phyloP scores from a whole-genome alignment of 2,888 invertebrate species.

The Ferrisia virgata region DNA sequence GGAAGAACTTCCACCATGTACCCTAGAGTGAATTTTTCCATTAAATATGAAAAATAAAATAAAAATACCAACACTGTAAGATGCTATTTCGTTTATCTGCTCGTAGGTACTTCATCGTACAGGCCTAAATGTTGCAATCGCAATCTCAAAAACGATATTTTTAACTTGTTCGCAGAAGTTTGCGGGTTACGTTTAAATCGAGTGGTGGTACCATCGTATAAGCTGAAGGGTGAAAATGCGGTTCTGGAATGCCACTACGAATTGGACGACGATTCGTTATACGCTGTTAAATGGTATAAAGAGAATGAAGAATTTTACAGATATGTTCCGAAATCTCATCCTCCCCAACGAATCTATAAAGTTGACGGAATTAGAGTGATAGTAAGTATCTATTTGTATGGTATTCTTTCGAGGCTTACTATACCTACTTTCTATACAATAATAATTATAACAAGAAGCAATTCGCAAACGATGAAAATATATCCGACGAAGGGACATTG shows the following conservation, averaged over 20 bases:
- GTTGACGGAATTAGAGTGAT: slow-evolving; percentile 68
- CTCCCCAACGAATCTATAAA: slow-evolving; percentile 63
- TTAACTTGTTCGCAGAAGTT: background rate
- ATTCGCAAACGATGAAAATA: background rate
- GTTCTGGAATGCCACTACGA: slow-evolving; percentile 67
- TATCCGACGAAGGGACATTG: background rate
- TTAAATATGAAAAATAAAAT: too few relatives aligned
- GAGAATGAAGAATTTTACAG: slow-evolving; percentile 81
- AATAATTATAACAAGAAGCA: too few relatives aligned
- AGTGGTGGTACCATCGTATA: slow-evolving; percentile 64
- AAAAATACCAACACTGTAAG: too few relatives aligned
- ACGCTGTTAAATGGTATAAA: slow-evolving; percentile 81
- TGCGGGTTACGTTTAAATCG: slow-evolving; percentile 49
- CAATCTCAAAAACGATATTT: background rate
- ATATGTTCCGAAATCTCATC: slow-evolving; percentile 62
- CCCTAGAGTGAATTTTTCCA: too few relatives aligned
- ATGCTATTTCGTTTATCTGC: too few relatives aligned
- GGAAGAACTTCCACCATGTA: too few relatives aligned
- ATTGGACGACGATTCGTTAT: slow-evolving; percentile 65
- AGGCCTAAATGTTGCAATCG: too few relatives aligned
- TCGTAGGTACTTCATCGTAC: too few relatives aligned
- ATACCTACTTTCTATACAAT: background rate
- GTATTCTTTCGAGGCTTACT: too few relatives aligned
- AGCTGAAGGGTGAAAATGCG: slow-evolving; percentile 64
- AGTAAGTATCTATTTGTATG: too few relatives aligned